Evolutionary conservation across 2,113 vertebrate genomes (phyloP), one percentile per base, ranked within the genome.

Genomic region (Mustelus asterias): DNA sequence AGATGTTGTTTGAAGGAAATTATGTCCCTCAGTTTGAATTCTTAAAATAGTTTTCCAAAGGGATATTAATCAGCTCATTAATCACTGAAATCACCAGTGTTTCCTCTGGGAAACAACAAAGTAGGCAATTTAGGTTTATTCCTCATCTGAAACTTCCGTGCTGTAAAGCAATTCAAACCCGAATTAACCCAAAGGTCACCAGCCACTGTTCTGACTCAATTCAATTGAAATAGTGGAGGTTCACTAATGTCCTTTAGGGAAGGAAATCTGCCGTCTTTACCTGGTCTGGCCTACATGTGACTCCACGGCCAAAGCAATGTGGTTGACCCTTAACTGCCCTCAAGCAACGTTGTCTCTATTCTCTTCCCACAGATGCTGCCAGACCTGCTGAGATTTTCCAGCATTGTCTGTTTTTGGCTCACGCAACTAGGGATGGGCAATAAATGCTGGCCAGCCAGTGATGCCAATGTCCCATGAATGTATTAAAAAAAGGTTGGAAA

Each of bases 1-100:
- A 89, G 86, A 58, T 89, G 86, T 89, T 89, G 58, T 89, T 88
- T 58, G 54, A 89, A 89, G 48, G 86, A 89, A 89, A 89, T 60
- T 26, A 89, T 58, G 54, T 22, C 26, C 29, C 48, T 60, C 86
- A 89, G 26, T 89, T 89, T 58, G 54, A 89, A 60, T 29, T 89
- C 86, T 33, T 44, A 89, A 89, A 89, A 29, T 58, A 22, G 18
- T 86, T 89, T 89, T 29, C 29, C 22, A 58, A 89, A 48, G 72
- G 72, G 72, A 76, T 76, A 76, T 76, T 76, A 76, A 54, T 44
- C 44, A 88, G 85, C 54, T 76, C 85, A 88, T 48, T 88, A 88
- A 89, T 60, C 86, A 89, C 11, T 26, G 54, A 89, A 89, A 58
- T 89, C 54, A 29, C 48, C 54, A 60, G 14, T 60, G 26, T 10